Conservation (phyloP, 1,140 invertebrate genomes). For the Hypothenemus hampei region DNA sequence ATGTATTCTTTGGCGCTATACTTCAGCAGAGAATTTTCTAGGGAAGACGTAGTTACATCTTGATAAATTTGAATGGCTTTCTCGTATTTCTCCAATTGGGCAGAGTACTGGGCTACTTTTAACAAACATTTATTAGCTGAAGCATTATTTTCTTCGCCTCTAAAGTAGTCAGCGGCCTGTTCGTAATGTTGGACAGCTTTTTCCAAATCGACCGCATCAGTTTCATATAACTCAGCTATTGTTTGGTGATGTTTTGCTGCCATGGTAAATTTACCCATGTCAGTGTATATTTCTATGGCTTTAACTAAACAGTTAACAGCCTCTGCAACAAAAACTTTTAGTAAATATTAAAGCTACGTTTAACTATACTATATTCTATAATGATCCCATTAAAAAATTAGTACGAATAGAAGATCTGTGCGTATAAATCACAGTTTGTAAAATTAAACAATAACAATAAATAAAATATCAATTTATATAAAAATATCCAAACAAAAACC, state of each 20-base stretch:
- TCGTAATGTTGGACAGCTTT: conserved; percentile 91
- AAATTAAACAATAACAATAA: no score
- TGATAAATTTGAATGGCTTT: conserved; percentile 98
- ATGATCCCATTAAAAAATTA: no score
- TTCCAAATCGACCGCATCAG: conserved; percentile 85
- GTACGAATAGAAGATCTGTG: background rate
- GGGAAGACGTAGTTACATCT: conserved; percentile 84
- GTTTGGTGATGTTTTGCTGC: conserved; percentile 97
- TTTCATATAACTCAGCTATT: conserved; percentile 97
- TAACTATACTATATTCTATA: no score
- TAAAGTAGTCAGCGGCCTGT: conserved; percentile 95
- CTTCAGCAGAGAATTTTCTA: conserved; percentile 93
- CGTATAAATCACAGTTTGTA: no score
- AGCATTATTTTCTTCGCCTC: conserved; percentile 84
- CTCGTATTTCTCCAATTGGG: conserved; percentile 93
- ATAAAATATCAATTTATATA: conserved; percentile 26
- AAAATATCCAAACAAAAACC: conserved; percentile 8
- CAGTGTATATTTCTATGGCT: conserved; percentile 97
- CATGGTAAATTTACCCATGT: conserved; percentile 98
- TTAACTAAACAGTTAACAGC: conserved; percentile 88
- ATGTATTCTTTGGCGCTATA: conserved; percentile 99
- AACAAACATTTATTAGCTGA: conserved; percentile 97
- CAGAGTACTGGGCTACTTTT: conserved; percentile 96
- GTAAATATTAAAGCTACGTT: background rate
- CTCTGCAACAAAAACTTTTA: conserved; percentile 58